Evolutionary conservation across 2,888 invertebrate genomes (phyloP).

Genomic region (Lucinisca nassula): DNA sequence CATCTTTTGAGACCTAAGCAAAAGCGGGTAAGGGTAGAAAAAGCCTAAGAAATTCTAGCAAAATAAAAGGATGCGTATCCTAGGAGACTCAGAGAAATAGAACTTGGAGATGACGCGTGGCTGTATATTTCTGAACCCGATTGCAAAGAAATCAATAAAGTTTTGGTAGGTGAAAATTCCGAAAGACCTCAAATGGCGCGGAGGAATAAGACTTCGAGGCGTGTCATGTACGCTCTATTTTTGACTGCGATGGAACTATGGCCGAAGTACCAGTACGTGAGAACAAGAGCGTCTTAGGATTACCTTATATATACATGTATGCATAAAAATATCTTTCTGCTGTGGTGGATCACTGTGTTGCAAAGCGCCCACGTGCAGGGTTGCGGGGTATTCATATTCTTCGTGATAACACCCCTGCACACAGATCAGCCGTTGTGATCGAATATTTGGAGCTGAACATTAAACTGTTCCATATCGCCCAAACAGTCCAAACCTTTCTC

Average conservation of each 20-base stretch:
- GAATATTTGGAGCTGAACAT: not conserved
- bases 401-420: slow-evolving; percentile 2
- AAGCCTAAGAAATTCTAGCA: not conserved
- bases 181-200: not conserved
- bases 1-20: not conserved
- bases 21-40: not conserved
- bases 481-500: too few relatives aligned
- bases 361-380: not conserved
- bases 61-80: not conserved
- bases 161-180: not conserved
- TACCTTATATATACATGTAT: not conserved
- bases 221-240: slow-evolving; percentile 6
- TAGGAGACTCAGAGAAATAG: not conserved
- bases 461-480: too few relatives aligned
- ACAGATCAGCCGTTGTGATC: not conserved
- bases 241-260: not conserved
- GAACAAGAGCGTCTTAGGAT: not conserved
- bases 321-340: not conserved
- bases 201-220: not conserved
- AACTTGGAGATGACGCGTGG: slow-evolving; percentile 16
- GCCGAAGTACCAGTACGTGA: not conserved
- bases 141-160: slow-evolving; percentile 18
- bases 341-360: not conserved
- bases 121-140: slow-evolving; percentile 11
- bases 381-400: not conserved